A percentile compares a stretch with the other conserved stretches of the same genome.
phyloP scores from a whole-genome alignment of 1,140 invertebrate species.

The Camponotus floridanus region DNA sequence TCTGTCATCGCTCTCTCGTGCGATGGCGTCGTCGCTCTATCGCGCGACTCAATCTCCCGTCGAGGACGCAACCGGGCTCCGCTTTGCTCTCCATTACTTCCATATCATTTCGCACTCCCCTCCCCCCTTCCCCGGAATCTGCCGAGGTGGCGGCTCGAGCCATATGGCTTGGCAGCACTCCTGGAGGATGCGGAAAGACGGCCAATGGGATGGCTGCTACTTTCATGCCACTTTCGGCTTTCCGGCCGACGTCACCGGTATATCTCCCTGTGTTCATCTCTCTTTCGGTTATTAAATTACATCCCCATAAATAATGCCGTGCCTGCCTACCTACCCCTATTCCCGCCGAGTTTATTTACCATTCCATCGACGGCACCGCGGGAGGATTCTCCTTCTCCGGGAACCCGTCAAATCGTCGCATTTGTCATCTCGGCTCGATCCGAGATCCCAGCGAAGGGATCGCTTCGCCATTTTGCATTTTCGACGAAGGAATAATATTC shows the following conservation, averaged over 20 bases:
- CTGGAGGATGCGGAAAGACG: slow-evolving; percentile 52
- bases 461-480: slow-evolving; percentile 4
- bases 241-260: slow-evolving; percentile 72
- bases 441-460: not conserved
- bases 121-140: slow-evolving; percentile 74
- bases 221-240: slow-evolving; percentile 83
- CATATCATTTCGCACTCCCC: slow-evolving; percentile 85
- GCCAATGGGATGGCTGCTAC: slow-evolving; percentile 79
- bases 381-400: slow-evolving; percentile 30
- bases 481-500: not conserved
- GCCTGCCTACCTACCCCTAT: slow-evolving; percentile 68
- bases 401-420: slow-evolving; percentile 58
- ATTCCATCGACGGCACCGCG: slow-evolving; percentile 68
- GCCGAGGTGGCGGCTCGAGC: slow-evolving; percentile 70
- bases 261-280: slow-evolving; percentile 83
- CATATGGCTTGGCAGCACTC: slow-evolving; percentile 82
- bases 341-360: slow-evolving; percentile 76
- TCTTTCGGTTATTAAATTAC: slow-evolving; percentile 85
- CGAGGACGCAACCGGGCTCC: slow-evolving; percentile 80
- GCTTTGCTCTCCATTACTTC: slow-evolving; percentile 84
- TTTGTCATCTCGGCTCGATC: slow-evolving; percentile 53
- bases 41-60: slow-evolving; percentile 84
- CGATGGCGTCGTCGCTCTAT: slow-evolving; percentile 73
- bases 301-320: slow-evolving; percentile 83
- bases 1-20: slow-evolving; percentile 82